These are phyloP conservation scores for Oryzias sinensis DNA, from an alignment of 2,797 vertebrate genomes.

Conservation along the genomic window DNA sequence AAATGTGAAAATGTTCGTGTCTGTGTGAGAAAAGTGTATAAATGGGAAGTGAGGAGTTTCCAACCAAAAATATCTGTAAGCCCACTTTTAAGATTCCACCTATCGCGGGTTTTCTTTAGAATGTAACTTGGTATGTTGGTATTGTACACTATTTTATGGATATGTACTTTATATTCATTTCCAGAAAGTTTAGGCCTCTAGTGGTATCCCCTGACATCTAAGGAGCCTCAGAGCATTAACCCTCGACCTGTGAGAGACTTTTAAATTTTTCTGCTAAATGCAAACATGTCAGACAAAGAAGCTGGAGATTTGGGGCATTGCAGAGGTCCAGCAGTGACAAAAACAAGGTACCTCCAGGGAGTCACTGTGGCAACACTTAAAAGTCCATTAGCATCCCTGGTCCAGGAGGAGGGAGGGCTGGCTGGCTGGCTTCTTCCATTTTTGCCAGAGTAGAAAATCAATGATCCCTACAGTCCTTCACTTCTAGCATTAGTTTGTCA, in stretches of 20 bases:
- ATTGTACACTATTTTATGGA: too few species aligned
- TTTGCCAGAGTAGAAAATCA: constrained; percentile 68
- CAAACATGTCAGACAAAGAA: constrained; percentile 43
- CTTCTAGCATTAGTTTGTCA: constrained; percentile 72
- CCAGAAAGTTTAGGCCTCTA: constrained; percentile 6
- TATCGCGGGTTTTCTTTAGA: too few species aligned
- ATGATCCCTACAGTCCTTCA: constrained; percentile 62
- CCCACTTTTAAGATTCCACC: too few species aligned
- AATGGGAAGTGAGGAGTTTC: too few species aligned
- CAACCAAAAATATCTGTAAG: too few species aligned
- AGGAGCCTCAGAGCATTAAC: constrained; percentile 19
- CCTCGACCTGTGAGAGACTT: constrained; percentile 15
- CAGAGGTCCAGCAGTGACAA: constrained; percentile 28
- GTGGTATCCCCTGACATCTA: constrained; percentile 9
- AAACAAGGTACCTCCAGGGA: constrained; percentile 37
- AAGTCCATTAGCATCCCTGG: constrained; percentile 63
- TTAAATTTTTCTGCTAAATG: constrained; percentile 30
- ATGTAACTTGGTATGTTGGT: too few species aligned
- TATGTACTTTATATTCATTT: too few species aligned
- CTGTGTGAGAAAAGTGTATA: too few species aligned
- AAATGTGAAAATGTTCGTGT: too few species aligned
- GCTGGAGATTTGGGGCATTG: constrained; percentile 33
- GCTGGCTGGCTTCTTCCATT: constrained; percentile 51
- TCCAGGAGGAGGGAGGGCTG: constrained; percentile 49
- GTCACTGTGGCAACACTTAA: constrained; percentile 48